A percentile compares a stretch with the other conserved stretches of the same genome.
Conservation (phyloP, 2,888 invertebrate species). For the Monochamus alternatus region DNA sequence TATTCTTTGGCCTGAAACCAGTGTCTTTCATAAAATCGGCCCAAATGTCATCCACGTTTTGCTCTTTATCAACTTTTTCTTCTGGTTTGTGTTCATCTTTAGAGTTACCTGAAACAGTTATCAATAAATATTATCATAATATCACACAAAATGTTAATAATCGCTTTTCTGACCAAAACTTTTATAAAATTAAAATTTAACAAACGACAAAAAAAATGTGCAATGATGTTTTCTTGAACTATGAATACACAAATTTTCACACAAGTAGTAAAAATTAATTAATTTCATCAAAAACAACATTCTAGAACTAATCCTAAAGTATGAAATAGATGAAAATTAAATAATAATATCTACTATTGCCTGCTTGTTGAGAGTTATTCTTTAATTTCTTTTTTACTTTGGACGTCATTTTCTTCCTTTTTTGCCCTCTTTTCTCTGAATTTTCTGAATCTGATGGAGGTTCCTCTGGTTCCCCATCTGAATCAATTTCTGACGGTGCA, state of each 20-base stretch:
- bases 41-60: slow-evolving; percentile 85
- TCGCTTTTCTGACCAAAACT: too few relatives aligned
- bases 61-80: slow-evolving; percentile 70
- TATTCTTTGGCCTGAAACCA: slow-evolving; percentile 69
- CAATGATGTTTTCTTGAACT: too few relatives aligned
- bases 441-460: slow-evolving; percentile 74
- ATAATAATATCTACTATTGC: slow-evolving; percentile 6
- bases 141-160: too few relatives aligned
- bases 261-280: too few relatives aligned
- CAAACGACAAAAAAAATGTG: too few relatives aligned
- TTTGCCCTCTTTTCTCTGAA: slow-evolving; percentile 57
- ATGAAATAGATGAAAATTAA: background rate
- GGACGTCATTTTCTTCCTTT: slow-evolving; percentile 59
- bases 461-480: slow-evolving; percentile 77
- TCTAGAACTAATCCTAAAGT: too few relatives aligned
- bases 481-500: slow-evolving; percentile 79
- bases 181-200: too few relatives aligned
- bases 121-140: background rate
- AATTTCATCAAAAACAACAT: too few relatives aligned
- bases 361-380: slow-evolving; percentile 36
- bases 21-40: slow-evolving; percentile 85
- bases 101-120: slow-evolving; percentile 14
- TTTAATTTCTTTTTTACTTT: slow-evolving; percentile 59
- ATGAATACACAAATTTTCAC: too few relatives aligned
- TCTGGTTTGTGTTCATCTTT: slow-evolving; percentile 26